Evolutionary conservation across 2,888 invertebrate species (phyloP), one percentile per base, ranked within the genome.

Genomic region (Ectobius pallidus): DNA sequence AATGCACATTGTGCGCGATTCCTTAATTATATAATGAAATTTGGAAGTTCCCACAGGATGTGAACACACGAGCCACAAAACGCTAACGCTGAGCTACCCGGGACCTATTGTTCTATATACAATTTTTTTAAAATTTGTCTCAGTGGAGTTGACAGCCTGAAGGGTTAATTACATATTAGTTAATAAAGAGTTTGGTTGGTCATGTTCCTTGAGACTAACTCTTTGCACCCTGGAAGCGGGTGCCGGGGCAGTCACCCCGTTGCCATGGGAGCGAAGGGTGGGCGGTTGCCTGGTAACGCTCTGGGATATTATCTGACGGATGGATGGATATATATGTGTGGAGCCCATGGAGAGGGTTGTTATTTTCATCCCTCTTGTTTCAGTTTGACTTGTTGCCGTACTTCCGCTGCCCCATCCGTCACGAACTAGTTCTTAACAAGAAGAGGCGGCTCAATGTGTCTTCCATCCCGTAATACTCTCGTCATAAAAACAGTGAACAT

Each of bases 251-350:
- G 52, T 62, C 34, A 62, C 39, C 62, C 34, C 14, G 39, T 39
- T 39, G 20, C 34, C 34, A 62, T 34, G 62, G 34, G 9, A 62
- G 62, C 34, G 32, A 32, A 22, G 25, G 52, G 52, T 52, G 25
- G 52, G 3, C 18, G 20, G 62, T 62, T 62, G 62, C 62, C 34
- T 62, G 20, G 62, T 22, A 62, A 62, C 62, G 52, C 52, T 52
- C 52, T 25, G 7, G 52, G 52, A 25, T 52, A 25, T n/a, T n/a
- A n/a, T 52, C 52, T 52, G 52, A 52, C 25, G 25, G 52, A 52
- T 52, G 52, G 52, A 52, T 25, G 52, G 52, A 49, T 49, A 18
- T 6, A 49, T 20, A 3, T n/a, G 49, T n/a, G n/a, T n/a, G n/a
- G n/a, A n/a, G n/a, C n/a, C n/a, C n/a, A n/a, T n/a, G n/a, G 49